Evolutionary conservation across 2,113 vertebrate species (phyloP).

Genomic region (Rallus limicola): DNA sequence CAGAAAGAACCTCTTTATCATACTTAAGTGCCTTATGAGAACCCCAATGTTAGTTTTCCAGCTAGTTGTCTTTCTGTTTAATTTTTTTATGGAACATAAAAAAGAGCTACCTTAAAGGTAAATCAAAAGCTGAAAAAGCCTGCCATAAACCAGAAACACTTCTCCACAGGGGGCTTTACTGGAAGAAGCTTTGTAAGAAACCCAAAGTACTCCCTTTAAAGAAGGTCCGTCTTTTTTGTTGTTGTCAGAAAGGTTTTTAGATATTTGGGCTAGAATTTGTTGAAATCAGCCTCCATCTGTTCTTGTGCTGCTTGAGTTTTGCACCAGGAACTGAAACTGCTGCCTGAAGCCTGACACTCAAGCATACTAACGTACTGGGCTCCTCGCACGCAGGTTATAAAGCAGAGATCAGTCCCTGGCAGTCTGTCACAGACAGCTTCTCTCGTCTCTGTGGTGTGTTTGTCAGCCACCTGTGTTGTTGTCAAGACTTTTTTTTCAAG

Average conservation of each 20-base stretch:
- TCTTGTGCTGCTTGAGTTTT: neutral
- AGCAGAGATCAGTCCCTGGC: neutral
- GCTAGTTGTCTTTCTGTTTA: neutral
- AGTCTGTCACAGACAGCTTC: accelerated
- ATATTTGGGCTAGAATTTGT: neutral
- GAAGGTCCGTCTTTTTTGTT: neutral
- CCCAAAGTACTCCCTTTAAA: neutral
- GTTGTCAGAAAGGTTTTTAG: neutral
- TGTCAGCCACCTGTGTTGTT: neutral
- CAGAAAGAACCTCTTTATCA: conserved; percentile 17
- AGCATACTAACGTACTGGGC: neutral
- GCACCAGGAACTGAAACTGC: neutral
- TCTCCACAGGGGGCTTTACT: neutral
- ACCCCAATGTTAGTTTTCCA: neutral
- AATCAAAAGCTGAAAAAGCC: neutral
- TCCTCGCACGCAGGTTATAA: accelerated
- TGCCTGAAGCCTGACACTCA: neutral
- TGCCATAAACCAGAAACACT: neutral
- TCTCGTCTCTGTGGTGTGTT: neutral
- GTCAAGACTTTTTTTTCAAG: neutral
- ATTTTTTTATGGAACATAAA: neutral
- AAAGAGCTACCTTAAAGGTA: neutral
- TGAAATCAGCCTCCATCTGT: neutral
- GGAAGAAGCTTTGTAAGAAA: neutral
- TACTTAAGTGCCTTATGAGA: neutral